phyloP scores from a whole-genome alignment of 53 echinoderm and acorn worm genomes.

The Patiria pectinifera region DNA sequence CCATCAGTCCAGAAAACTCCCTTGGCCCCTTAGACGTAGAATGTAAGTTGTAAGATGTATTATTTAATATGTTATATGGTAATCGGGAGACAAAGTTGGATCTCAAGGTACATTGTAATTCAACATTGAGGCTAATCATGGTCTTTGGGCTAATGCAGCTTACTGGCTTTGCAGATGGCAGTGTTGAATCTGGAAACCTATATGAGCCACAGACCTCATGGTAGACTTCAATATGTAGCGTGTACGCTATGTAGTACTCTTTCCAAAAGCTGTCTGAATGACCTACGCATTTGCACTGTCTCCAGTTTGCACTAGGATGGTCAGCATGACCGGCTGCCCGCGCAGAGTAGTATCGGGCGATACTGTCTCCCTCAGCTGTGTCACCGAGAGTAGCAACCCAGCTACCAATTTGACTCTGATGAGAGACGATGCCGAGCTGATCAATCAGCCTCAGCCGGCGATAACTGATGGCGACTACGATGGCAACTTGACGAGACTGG shows the following conservation, averaged over 20 bases:
- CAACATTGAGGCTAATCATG: too few species aligned
- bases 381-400: not conserved
- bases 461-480: not conserved
- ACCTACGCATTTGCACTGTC: not conserved
- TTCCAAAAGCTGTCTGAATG: not conserved
- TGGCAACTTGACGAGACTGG: not conserved
- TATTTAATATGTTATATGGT: not conserved
- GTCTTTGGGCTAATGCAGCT: too few species aligned
- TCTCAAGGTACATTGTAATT: too few species aligned
- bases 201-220: too few species aligned
- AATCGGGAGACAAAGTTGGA: not conserved
- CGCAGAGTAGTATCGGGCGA: not conserved
- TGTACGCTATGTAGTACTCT: not conserved
- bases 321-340: not conserved
- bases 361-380: not conserved
- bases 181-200: too few species aligned
- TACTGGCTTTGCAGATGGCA: too few species aligned
- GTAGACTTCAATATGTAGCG: too few species aligned
- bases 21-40: slow-evolving; percentile 28
- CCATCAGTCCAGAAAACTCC: not conserved
- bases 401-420: not conserved
- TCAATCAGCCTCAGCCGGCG: too few species aligned
- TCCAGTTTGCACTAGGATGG: not conserved
- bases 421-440: not conserved
- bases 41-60: not conserved